Base-by-base conservation (phyloP, 2,888 invertebrate species). In the Andrena trimmerana region DNA sequence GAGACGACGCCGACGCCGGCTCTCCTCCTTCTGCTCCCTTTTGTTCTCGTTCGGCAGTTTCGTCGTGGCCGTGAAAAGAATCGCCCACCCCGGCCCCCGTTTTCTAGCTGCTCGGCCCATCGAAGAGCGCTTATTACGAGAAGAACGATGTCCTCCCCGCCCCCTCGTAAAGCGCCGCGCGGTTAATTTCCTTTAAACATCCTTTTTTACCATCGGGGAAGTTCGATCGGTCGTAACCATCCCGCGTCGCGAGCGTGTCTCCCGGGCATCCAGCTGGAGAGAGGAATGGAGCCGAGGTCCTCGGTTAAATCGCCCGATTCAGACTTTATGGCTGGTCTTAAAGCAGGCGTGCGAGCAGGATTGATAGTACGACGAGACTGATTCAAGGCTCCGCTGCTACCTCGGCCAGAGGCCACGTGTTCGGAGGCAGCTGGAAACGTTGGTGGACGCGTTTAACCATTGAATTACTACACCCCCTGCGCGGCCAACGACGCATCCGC, bases 301-400 rank as follows among this genome's bases (percentile, higher is more conserved):
- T 78, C 74, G 84, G 86, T 80, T 86, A 86, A 86, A 86, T 86
- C 83, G 83, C 20, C 63, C 85, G 83, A 83, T 78, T 70, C 86
- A 60, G 71, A 74, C 71, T 86, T 85, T 85, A 86, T 80, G 70
- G 83, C 52, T 59, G 78, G 70, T 81, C 83, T 82, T 86, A 82
- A 81, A 83, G 74, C 71, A 54, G 69, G 65, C 75, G 68, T 62
- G 81, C 70, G 31, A 73, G 54, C 54, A 68, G 84, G 77, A 86
- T 87, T 77, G 86, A 86, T 86, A 67, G 84, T n/a, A n/a, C 74
- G 74, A 29, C 48, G 77, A 65, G 81, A 33, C 72, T 83, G 88
- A 88, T 82, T 86, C 75, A 69, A 81, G 69, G 29, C 74, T 82
- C 48, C 52, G 36, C 20, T 7, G 59, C 20, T 72, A 71, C 67